Base-by-base conservation (phyloP, 1,140 invertebrate genomes). In the Mamestra configurata region DNA sequence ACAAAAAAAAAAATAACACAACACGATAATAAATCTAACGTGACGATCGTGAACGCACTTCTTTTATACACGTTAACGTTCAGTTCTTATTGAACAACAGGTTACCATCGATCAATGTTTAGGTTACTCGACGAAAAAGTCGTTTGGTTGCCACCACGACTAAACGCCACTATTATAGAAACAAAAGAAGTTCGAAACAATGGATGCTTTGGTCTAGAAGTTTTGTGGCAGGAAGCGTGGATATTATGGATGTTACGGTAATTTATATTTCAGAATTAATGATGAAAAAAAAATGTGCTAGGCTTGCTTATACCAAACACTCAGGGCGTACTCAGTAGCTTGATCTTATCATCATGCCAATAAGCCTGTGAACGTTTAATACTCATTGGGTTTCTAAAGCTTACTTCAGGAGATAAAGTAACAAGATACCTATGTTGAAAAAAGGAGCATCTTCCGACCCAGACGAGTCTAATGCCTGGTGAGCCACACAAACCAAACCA, bases 121-220 rank as follows among this genome's bases (percentile, higher is more conserved):
- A n/a, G 53, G 53, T 27, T 24, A 8, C 22, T 24, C 11, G 22
- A 10, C 22, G 1, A 57, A 13, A 31, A 57, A 57, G 24, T 57
- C 53, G 20, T 55, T 55, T 3, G 20, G 40, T 43, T 43, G 13
- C 8, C 20, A 27, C 22, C 53, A 57, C 53, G 53, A 27, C 53
- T 57, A 57, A 57, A 57, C 11, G 53, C 11, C 13, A 5, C 53
- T 27, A 15, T 27, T 57, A 57, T 27, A 57, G 7, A 57, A 57
- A 57, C 22, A 57, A 57, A 57, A 24, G 20, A 13, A 27, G 24
- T 49, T n/a, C 22, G 13, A 27, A 57, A 57, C 53, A 57, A 57
- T 57, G 10, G 53, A 4, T n/a, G 3, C 15, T 55, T 55, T 55
- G 22, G 53, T 57, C 22, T 57, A 24, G 43, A 15, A 49, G 10